These are phyloP conservation scores for Esox masquinongy DNA, from an alignment of 2,797 vertebrate genomes.

Conservation along the genomic window DNA sequence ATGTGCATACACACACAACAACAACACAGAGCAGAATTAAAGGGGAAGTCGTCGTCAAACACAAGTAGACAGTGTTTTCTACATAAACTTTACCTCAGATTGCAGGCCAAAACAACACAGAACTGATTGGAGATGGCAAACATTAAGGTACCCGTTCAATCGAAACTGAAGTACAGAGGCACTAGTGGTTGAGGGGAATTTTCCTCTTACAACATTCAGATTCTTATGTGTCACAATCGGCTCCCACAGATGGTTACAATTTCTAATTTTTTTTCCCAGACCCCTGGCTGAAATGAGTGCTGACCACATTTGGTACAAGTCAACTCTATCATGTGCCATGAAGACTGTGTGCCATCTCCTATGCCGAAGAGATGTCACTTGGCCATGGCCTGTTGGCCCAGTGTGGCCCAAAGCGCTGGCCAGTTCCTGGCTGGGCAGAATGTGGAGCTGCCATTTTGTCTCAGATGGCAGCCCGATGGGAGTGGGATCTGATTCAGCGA, in stretches of 20 bases:
- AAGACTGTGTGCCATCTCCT: not conserved
- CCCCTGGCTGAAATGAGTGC: too few species aligned
- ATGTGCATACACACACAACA: not conserved
- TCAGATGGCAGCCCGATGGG: not conserved
- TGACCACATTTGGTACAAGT: not conserved
- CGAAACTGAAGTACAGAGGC: conserved; percentile 18
- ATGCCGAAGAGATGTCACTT: not conserved
- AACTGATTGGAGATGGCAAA: conserved; percentile 12
- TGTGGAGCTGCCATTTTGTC: too few species aligned
- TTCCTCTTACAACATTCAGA: not conserved
- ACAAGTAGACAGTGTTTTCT: not conserved
- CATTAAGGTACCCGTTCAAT: conserved; percentile 28
- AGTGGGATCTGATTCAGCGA: not conserved
- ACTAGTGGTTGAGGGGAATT: not conserved
- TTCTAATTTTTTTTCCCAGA: too few species aligned
- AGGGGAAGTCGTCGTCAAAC: not conserved
- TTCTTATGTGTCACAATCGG: not conserved
- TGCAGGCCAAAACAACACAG: not conserved
- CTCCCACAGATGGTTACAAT: too few species aligned
- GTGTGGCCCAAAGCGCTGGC: not conserved
- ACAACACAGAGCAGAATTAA: not conserved
- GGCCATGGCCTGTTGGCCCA: not conserved
- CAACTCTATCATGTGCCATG: not conserved
- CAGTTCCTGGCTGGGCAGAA: not conserved
- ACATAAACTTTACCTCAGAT: not conserved